Conservation (phyloP, 2,888 invertebrate genomes). For the Formica aserva region DNA sequence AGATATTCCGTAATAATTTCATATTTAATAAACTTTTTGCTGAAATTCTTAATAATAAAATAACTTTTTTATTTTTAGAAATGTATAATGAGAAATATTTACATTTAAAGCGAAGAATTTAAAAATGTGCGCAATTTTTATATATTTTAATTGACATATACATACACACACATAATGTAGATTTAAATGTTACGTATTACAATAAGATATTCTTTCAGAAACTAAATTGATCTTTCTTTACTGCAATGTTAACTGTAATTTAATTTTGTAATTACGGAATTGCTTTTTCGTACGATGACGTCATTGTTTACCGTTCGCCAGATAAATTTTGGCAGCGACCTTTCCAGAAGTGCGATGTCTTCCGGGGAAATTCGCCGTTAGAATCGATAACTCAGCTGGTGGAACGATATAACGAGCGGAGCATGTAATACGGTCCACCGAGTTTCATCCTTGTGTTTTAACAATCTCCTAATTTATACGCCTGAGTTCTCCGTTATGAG, state of each 20-base stretch:
- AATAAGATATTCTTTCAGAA: not conserved
- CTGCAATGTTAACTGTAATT: not conserved
- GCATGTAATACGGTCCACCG: conserved; percentile 11
- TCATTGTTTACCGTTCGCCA: not conserved
- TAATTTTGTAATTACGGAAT: not conserved
- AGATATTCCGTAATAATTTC: not conserved
- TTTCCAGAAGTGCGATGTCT: not conserved
- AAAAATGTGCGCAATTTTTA: not conserved
- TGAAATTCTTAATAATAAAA: conserved; percentile 1
- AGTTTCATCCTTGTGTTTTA: conserved; percentile 26
- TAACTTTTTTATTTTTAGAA: not conserved
- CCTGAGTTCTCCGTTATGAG: conserved; percentile 12
- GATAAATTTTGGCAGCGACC: not conserved
- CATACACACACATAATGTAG: not conserved
- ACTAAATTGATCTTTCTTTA: not conserved
- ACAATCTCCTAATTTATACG: conserved; percentile 42
- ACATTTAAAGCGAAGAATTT: not conserved
- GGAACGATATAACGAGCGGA: conserved; percentile 25
- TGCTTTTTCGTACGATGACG: not conserved
- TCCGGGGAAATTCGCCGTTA: not conserved
- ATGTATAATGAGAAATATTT: not conserved
- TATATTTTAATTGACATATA: not conserved
- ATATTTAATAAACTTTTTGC: not conserved
- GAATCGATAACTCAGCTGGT: conserved; percentile 35
- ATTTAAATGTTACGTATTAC: not conserved